Evolutionary conservation across 2,888 invertebrate genomes (phyloP), one percentile per base, ranked within the genome.

Genomic region (Ormyrus pomaceus): DNA sequence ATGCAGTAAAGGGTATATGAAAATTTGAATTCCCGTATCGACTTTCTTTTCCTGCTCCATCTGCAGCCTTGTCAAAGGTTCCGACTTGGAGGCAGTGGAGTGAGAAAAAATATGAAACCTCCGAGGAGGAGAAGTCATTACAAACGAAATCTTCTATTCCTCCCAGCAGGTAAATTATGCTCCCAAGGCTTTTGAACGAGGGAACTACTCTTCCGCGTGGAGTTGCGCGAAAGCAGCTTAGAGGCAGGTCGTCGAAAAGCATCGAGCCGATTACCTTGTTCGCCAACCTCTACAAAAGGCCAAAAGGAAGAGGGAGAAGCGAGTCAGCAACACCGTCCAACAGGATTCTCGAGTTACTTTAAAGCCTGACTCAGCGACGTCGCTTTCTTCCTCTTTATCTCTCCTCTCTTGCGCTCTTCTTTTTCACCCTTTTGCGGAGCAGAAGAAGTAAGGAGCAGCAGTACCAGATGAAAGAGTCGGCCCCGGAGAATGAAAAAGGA

Each of bases 321-420:
- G 66, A 76, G 76, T 80, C 80, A 80, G 80, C 76, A 80, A 65
- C 65, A 66, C 56, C 58, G 51, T 68, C 62, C 71, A 58, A 77
- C 65, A 72, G 77, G 69, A 64, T 74, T 74, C 69, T 74, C 69
- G 58, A 79, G 74, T 79, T 79, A 73, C 74, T 73, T 74, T 66
- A 34, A 66, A 64, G 46, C 45, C 76, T 80, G 80, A 76, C 51
- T 80, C 80, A 80, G 80, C 76, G 48, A 66, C 48, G 19, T 9
- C 13, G 69, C 70, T 58, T 46, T 69, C 50, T 19, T 62, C 6
- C 53, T 70, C 34, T 61, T 19, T 58, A 55, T 70, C 75, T 76
- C 61, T 62, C 58, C 51, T 11, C 65, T 46, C 62, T 70, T 55
- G 11, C 46, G n/a, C 13, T 64, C 72, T 68, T 50, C 19, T 50